phyloP scores from a whole-genome alignment of 2,888 invertebrate genomes.

The Myopa testacea region DNA sequence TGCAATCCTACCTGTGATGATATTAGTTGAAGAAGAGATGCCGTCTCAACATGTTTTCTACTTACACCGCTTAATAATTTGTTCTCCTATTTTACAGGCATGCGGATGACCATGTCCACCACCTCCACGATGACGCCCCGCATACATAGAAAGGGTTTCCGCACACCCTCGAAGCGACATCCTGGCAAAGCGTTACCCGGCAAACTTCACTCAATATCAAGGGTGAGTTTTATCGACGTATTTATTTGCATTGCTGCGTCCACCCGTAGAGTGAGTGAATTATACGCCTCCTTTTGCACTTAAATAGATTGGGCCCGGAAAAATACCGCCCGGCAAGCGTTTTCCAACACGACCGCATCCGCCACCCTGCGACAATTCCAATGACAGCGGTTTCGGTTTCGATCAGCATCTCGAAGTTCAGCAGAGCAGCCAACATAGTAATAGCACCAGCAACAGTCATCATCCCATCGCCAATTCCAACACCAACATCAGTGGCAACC shows the following conservation, averaged over 20 bases:
- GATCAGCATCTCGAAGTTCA: slow-evolving; percentile 78
- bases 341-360: slow-evolving; percentile 67
- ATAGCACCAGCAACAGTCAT: slow-evolving; percentile 44
- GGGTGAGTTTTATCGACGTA: slow-evolving; percentile 60
- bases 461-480: slow-evolving; percentile 38
- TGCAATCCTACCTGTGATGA: too few species aligned
- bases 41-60: too few species aligned
- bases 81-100: slow-evolving; percentile 68
- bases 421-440: slow-evolving; percentile 45
- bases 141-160: slow-evolving; percentile 76
- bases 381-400: slow-evolving; percentile 89
- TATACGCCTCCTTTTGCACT: background rate
- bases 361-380: slow-evolving; percentile 85
- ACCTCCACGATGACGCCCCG: slow-evolving; percentile 76
- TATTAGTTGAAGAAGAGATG: too few species aligned
- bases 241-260: too few species aligned
- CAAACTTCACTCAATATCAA: slow-evolving; percentile 69
- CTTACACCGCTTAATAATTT: too few species aligned
- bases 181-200: slow-evolving; percentile 69
- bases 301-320: slow-evolving; percentile 63
- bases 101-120: slow-evolving; percentile 82
- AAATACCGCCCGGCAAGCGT: slow-evolving; percentile 66
- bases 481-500: slow-evolving; percentile 38
- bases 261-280: too few species aligned
- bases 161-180: slow-evolving; percentile 75